These are phyloP conservation scores for Tachyglossus aculeatus DNA, from an alignment of 2,797 vertebrate species.

Conservation along the genomic window DNA sequence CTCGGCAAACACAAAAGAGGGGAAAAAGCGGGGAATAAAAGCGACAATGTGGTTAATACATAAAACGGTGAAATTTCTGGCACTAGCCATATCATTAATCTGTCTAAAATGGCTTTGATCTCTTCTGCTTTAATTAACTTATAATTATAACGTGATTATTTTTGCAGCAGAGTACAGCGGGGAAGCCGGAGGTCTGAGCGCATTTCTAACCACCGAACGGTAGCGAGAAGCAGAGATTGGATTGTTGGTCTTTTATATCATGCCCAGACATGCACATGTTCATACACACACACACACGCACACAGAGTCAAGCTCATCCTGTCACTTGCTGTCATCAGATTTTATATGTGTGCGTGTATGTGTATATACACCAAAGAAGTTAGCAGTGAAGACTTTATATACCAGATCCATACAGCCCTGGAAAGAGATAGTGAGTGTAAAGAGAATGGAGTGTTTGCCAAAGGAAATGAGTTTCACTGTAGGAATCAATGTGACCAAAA, in stretches of 20 bases:
- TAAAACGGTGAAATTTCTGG: slow-evolving; percentile 57
- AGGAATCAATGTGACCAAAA: too few species aligned
- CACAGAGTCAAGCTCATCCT: not conserved
- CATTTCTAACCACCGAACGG: not conserved
- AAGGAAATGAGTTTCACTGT: too few species aligned
- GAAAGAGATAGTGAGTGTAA: too few species aligned
- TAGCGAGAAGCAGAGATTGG: not conserved
- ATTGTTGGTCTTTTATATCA: not conserved
- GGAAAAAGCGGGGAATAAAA: slow-evolving; percentile 20
- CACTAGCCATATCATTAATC: slow-evolving; percentile 69
- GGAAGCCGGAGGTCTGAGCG: slow-evolving; percentile 28
- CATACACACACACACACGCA: too few species aligned
- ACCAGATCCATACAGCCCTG: too few species aligned
- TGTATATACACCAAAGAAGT: too few species aligned
- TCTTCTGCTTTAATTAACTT: slow-evolving; percentile 77
- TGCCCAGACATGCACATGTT: not conserved
- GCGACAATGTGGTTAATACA: slow-evolving; percentile 37
- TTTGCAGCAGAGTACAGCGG: slow-evolving; percentile 32
- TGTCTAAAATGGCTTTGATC: slow-evolving; percentile 78
- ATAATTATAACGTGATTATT: slow-evolving; percentile 71
- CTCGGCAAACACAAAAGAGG: slow-evolving; percentile 38
- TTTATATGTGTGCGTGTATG: accelerated
- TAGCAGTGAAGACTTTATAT: too few species aligned
- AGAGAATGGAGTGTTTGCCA: too few species aligned
- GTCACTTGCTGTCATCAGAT: accelerated